phyloP scores from a whole-genome alignment of 2,113 vertebrate species.

The Gymnobelideus leadbeateri region DNA sequence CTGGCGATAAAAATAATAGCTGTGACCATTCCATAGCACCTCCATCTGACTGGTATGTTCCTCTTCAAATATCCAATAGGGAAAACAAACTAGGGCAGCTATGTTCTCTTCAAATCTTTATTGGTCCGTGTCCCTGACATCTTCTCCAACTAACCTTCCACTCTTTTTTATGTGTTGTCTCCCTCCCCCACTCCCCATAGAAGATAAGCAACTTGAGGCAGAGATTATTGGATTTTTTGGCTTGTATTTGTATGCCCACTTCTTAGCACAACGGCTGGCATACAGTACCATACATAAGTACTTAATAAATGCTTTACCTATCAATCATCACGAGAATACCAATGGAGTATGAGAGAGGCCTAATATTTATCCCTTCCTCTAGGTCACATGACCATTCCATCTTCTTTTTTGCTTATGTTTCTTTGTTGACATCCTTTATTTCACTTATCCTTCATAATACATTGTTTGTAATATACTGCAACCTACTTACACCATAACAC shows the following conservation, averaged over 20 bases:
- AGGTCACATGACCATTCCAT: not conserved
- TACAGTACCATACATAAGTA: not conserved
- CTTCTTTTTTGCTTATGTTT: not conserved
- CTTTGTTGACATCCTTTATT: not conserved
- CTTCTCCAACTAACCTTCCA: not conserved
- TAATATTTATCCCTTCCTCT: not conserved
- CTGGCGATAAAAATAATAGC: not conserved
- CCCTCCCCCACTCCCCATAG: not conserved
- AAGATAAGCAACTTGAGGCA: not conserved
- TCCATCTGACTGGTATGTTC: not conserved
- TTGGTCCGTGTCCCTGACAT: not conserved
- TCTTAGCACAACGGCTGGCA: not conserved
- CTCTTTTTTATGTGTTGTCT: not conserved
- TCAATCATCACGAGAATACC: not conserved
- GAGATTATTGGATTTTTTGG: not conserved
- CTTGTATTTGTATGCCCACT: not conserved
- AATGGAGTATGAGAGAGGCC: not conserved
- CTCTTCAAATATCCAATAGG: not conserved
- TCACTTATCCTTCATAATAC: not conserved
- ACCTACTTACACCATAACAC: not conserved
- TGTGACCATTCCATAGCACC: not conserved
- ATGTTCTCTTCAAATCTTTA: not conserved
- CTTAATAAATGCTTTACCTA: not conserved
- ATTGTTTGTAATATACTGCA: not conserved
- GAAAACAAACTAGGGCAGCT: not conserved